These are phyloP conservation scores for Xenopus tropicalis DNA, from an alignment of 2,113 vertebrate species.

Conservation along the genomic window DNA sequence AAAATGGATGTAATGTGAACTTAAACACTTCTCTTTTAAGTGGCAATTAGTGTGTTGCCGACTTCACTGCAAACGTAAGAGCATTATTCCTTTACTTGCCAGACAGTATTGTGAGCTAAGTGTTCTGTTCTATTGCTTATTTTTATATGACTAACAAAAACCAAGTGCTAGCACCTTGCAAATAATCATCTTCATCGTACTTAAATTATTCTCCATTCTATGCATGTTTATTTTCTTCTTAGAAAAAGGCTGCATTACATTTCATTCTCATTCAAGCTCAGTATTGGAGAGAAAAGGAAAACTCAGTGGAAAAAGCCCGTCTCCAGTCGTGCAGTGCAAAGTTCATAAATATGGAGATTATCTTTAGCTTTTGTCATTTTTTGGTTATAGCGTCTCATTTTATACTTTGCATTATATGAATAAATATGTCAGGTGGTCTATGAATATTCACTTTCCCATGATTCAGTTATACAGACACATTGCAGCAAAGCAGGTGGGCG, in stretches of 20 bases:
- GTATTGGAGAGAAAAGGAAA: not conserved
- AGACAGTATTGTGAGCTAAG: conserved; percentile 23
- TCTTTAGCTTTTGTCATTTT: no score
- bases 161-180: not conserved
- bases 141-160: conserved; percentile 2
- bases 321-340: not conserved
- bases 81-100: conserved; percentile 19
- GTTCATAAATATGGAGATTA: no score
- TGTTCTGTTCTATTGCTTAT: conserved; percentile 5
- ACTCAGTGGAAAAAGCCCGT: not conserved
- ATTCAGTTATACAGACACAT: no score
- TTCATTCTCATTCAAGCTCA: not conserved
- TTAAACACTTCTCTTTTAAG: conserved; percentile 38
- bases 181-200: not conserved
- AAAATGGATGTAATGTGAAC: conserved; percentile 15
- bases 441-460: no score
- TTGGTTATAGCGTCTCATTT: no score
- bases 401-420: no score
- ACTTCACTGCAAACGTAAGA: conserved; percentile 28
- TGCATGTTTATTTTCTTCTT: no score
- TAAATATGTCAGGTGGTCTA: no score
- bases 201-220: not conserved
- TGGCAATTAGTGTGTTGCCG: conserved; percentile 12
- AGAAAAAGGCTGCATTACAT: not conserved
- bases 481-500: no score